Percentiles rank a stretch among this genome's conserved stretches.
Evolutionary conservation across 2,888 invertebrate species (phyloP).

Genomic region (Deroplatys truncata): DNA sequence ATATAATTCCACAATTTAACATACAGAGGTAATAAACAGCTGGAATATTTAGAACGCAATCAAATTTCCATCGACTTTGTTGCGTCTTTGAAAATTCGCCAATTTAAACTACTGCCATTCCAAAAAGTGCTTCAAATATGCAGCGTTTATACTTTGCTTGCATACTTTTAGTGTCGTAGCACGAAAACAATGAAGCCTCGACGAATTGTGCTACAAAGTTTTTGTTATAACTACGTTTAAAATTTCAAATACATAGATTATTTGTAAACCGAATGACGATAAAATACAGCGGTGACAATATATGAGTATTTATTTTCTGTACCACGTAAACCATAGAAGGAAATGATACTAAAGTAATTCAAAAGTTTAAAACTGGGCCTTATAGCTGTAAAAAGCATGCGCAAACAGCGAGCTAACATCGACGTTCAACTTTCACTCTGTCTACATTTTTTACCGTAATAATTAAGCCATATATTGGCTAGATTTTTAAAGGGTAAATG

Average conservation of each 20-base stretch:
- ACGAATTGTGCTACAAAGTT: neutral
- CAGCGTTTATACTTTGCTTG: neutral
- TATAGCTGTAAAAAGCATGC: neutral
- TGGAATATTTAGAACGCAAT: neutral
- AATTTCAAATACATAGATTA: neutral
- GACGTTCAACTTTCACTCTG: neutral
- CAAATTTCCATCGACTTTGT: neutral
- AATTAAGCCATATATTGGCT: neutral
- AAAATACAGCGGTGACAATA: neutral
- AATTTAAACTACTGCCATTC: neutral
- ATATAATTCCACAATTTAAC: neutral
- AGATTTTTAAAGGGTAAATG: neutral
- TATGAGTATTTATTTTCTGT: neutral
- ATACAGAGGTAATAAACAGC: neutral
- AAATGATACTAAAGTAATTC: neutral
- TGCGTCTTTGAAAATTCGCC: neutral
- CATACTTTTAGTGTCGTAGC: neutral
- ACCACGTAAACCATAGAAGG: neutral
- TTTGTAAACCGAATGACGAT: neutral
- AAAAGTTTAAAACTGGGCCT: neutral
- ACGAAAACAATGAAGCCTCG: neutral
- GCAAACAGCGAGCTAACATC: neutral
- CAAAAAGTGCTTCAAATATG: neutral
- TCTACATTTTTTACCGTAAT: neutral
- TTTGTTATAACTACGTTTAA: neutral